phyloP scores from a whole-genome alignment of 2,113 vertebrate genomes.

The Chlorodrepanis virens region DNA sequence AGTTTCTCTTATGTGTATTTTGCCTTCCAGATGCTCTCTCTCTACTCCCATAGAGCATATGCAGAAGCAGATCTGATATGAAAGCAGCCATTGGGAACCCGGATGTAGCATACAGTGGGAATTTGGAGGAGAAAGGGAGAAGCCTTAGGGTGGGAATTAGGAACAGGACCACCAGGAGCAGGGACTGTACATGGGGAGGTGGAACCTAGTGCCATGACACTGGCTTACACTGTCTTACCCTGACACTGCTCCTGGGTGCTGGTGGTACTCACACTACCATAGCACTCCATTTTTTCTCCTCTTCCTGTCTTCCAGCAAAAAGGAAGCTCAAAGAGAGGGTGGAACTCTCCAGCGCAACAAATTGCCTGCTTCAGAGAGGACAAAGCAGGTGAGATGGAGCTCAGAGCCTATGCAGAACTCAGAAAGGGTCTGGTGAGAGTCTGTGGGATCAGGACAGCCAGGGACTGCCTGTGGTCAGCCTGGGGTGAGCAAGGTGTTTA shows the following conservation, averaged over 20 bases:
- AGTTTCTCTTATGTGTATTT: background rate
- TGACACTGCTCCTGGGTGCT: background rate
- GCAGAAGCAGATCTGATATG: conserved; percentile 39
- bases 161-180: conserved; percentile 3
- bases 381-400: conserved; percentile 19
- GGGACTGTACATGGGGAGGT: background rate
- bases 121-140: conserved; percentile 51
- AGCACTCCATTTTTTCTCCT: background rate
- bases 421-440: background rate
- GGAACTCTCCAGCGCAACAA: conserved; percentile 16
- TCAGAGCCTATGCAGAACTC: background rate
- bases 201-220: background rate
- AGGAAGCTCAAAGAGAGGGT: conserved; percentile 52
- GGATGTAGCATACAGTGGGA: conserved; percentile 49
- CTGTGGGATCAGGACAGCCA: background rate
- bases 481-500: background rate
- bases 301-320: conserved; percentile 45
- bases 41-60: conserved; percentile 24
- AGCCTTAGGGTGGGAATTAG: conserved; percentile 24
- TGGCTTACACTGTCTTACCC: background rate
- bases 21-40: conserved; percentile 41
- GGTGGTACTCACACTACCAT: background rate
- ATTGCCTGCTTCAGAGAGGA: background rate
- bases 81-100: conserved; percentile 29
- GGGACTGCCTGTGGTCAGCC: background rate